A percentile compares a stretch with the other conserved stretches of the same genome.
Conservation (phyloP, 2,797 vertebrate species). For the Sebastes vulpes region DNA sequence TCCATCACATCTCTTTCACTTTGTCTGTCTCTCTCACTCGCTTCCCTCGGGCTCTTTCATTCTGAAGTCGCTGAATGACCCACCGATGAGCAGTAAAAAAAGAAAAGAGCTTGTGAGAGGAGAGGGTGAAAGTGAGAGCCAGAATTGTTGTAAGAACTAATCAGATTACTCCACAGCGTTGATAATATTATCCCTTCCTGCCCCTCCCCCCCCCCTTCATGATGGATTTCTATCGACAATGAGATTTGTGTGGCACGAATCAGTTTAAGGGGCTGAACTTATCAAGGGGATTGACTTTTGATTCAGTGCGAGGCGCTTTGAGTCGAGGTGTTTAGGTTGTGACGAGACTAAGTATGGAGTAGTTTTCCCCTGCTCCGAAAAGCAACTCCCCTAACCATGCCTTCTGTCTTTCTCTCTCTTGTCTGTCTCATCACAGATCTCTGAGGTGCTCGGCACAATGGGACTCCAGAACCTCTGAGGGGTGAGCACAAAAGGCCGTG, state of each 20-base stretch:
- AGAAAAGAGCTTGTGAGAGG: not conserved
- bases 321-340: slow-evolving; percentile 17
- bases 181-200: not conserved
- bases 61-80: not conserved
- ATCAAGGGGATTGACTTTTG: slow-evolving; percentile 26
- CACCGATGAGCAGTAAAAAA: not conserved
- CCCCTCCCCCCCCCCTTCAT: accelerated
- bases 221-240: slow-evolving; percentile 30
- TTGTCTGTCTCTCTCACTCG: not conserved
- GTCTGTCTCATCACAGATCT: slow-evolving; percentile 71
- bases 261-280: slow-evolving; percentile 11
- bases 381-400: slow-evolving; percentile 9
- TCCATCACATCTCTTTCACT: not conserved
- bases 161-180: slow-evolving; percentile 67
- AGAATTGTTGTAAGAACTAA: slow-evolving; percentile 55
- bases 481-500: slow-evolving; percentile 49
- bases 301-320: slow-evolving; percentile 8
- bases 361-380: not conserved
- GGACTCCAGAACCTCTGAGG: slow-evolving; percentile 71
- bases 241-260: slow-evolving; percentile 19
- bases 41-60: not conserved
- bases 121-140: not conserved
- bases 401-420: not conserved
- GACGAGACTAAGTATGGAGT: not conserved
- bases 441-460: slow-evolving; percentile 61